phyloP scores from a whole-genome alignment of 2,113 vertebrate genomes.

The Diadophis punctatus region DNA sequence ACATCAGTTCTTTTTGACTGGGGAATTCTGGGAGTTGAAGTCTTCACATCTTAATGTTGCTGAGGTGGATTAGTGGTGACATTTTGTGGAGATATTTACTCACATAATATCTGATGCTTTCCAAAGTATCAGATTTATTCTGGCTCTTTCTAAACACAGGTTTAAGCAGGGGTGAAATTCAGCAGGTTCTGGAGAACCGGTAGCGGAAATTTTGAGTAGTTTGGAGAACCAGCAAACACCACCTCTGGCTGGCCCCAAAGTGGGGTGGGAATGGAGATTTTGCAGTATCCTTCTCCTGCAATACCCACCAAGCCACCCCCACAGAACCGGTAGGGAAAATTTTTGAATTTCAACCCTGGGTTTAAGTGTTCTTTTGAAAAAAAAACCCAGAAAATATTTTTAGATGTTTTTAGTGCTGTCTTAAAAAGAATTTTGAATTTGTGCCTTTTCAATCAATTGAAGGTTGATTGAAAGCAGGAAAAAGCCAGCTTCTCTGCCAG shows the following conservation, averaged over 20 bases:
- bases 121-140: neutral
- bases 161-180: too few relatives aligned
- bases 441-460: neutral
- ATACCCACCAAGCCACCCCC: too few relatives aligned
- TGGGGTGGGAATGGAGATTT: too few relatives aligned
- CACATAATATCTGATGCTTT: neutral
- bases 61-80: neutral
- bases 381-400: neutral
- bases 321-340: too few relatives aligned
- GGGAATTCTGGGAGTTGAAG: neutral
- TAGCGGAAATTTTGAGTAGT: too few relatives aligned
- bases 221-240: too few relatives aligned
- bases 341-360: too few relatives aligned
- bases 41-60: neutral
- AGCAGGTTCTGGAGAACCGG: too few relatives aligned
- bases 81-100: neutral
- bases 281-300: too few relatives aligned
- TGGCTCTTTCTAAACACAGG: neutral
- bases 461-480: neutral
- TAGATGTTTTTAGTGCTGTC: neutral
- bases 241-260: too few relatives aligned
- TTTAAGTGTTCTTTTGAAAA: neutral
- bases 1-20: neutral
- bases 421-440: neutral
- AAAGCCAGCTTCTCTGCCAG: neutral